Evolutionary conservation across 2,888 invertebrate species (phyloP), one percentile per base, ranked within the genome.

Genomic region (Drosophila glabriapex): DNA sequence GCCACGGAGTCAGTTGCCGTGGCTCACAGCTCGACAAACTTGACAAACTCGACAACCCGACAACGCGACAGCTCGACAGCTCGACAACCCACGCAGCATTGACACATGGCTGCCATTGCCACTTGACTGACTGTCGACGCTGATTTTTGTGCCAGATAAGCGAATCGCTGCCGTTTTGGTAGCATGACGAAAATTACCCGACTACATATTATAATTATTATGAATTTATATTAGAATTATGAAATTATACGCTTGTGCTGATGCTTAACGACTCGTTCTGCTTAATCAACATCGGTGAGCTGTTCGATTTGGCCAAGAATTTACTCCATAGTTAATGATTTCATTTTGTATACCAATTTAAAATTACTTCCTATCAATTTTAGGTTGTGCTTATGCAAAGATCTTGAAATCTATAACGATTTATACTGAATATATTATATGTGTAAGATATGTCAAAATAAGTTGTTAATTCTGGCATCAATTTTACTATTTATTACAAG

Each of bases 1-100:
- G 75, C 76, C 76, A 65, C 37, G 50, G n/a, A 33, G 65, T 25
- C 29, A 67, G 69, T 71, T 52, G 69, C 69, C 63, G 79, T 60
- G 68, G 74, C 72, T 55, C 56, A 60, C 55, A 63, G 37, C 28
- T 55, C 64, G 35, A 49, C 28, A 53, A 43, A 16, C 33, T 33
- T 39, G 31, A 14, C 50, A 50, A 50, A 10, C 25, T 39, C 37
- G 41, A 64, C 9, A 64, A 37, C 7, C 19, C 39, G 50, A 53
- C 68, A 52, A 70, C 22, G 31, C 39, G 50, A 53, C 69, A 52
- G n/a, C n/a, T n/a, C n/a, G n/a, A 53, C 68, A 52, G 72, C 22
- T 41, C 39, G 50, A 53, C 69, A 52, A 65, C 84, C 89, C 85
- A 89, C 89, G 68, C 79, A 65, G 62, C 68, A 81, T 83, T 85